Conservation (phyloP, 2,113 vertebrate genomes). For the Ophiodon elongatus region DNA sequence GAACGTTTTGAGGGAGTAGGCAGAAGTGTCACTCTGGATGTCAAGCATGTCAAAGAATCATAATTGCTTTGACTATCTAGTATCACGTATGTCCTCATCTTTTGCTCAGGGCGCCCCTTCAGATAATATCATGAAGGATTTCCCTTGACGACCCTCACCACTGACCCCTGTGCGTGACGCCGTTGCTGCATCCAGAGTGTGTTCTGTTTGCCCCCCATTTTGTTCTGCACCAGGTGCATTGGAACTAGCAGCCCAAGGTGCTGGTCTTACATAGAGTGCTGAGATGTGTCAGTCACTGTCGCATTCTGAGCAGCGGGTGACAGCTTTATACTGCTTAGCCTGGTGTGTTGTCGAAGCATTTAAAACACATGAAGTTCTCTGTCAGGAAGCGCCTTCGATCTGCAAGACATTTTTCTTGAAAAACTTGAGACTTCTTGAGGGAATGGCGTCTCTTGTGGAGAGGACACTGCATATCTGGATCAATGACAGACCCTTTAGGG, state of each 20-base stretch:
- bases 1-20: neutral
- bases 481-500: neutral
- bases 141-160: neutral
- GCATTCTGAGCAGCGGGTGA: no score
- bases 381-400: neutral
- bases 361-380: neutral
- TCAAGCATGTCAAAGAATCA: neutral
- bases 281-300: no score
- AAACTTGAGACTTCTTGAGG: neutral
- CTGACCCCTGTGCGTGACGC: neutral
- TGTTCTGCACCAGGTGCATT: neutral
- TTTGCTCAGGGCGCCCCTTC: neutral
- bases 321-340: no score
- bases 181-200: neutral
- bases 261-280: neutral
- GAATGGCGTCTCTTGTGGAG: neutral
- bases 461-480: neutral
- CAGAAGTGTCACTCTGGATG: neutral
- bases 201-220: neutral
- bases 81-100: neutral
- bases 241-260: neutral
- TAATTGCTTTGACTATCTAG: neutral
- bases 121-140: neutral
- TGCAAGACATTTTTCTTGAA: neutral
- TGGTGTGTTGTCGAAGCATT: neutral